Conservation (phyloP, 1,140 invertebrate species). For the Drosophila nasuta region DNA sequence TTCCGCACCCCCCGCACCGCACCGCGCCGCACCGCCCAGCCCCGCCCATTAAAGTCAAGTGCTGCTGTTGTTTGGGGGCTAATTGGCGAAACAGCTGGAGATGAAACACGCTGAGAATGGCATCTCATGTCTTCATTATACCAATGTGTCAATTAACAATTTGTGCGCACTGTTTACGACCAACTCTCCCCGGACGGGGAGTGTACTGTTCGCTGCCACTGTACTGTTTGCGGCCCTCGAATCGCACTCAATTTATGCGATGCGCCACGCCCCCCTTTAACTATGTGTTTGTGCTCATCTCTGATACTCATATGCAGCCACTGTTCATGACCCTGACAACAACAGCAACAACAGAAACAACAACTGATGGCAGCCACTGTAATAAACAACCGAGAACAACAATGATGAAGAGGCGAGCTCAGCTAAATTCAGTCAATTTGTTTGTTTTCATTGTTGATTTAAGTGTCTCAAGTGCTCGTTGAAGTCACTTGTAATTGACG, state of each 20-base stretch:
- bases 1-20: neutral
- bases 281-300: neutral
- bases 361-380: slow-evolving; percentile 3
- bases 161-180: slow-evolving; percentile 64
- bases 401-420: neutral
- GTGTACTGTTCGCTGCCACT: slow-evolving; percentile 25
- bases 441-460: slow-evolving; percentile 59
- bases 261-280: slow-evolving; percentile 34
- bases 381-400: slow-evolving; percentile 22
- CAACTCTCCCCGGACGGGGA: neutral
- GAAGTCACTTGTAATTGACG: slow-evolving; percentile 56
- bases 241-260: slow-evolving; percentile 56
- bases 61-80: slow-evolving; percentile 20
- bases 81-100: slow-evolving; percentile 42
- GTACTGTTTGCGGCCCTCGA: neutral
- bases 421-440: slow-evolving; percentile 62
- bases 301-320: neutral
- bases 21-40: neutral
- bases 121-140: slow-evolving; percentile 48
- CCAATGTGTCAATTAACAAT: slow-evolving; percentile 76
- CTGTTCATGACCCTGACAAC: slow-evolving; percentile 19
- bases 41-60: slow-evolving; percentile 35
- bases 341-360: neutral
- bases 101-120: slow-evolving; percentile 13
- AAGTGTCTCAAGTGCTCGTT: slow-evolving; percentile 69